A percentile compares a stretch with the other conserved stretches of the same genome.
phyloP scores from a whole-genome alignment of 92 coral and sea anemone genomes.

The Umimayanthus kanabou region DNA sequence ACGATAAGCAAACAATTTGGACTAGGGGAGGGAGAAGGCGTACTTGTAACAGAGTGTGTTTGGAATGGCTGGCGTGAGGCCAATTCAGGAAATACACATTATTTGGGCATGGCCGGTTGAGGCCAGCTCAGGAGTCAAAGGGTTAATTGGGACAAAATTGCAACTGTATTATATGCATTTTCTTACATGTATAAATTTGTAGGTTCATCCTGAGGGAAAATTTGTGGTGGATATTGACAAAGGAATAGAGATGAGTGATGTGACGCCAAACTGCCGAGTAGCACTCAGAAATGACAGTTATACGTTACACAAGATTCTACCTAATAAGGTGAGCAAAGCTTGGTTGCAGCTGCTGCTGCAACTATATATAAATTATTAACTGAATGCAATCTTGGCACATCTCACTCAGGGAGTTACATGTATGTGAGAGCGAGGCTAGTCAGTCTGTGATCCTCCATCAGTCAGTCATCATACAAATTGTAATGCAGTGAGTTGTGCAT shows the following conservation, averaged over 20 bases:
- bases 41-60: too few species aligned
- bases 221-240: conserved; percentile 99
- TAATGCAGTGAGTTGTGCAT: too few species aligned
- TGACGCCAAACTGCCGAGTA: conserved; percentile 97
- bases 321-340: conserved; percentile 81
- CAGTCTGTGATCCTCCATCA: too few species aligned
- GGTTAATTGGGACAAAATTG: not conserved
- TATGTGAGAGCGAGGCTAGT: too few species aligned
- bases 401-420: too few species aligned
- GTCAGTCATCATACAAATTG: too few species aligned
- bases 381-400: not conserved
- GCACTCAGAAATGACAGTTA: conserved; percentile 98
- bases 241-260: conserved; percentile 93
- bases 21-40: too few species aligned
- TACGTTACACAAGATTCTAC: conserved; percentile 94
- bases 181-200: not conserved
- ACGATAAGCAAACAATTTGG: too few species aligned
- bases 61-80: too few species aligned
- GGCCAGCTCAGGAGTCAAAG: too few species aligned
- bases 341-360: not conserved
- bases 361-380: not conserved
- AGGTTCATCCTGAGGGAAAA: conserved; percentile 99
- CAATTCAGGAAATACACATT: too few species aligned
- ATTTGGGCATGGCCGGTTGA: too few species aligned
- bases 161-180: not conserved